Evolutionary conservation across 2,888 invertebrate genomes (phyloP).

Genomic region (Zele albiditarsus): DNA sequence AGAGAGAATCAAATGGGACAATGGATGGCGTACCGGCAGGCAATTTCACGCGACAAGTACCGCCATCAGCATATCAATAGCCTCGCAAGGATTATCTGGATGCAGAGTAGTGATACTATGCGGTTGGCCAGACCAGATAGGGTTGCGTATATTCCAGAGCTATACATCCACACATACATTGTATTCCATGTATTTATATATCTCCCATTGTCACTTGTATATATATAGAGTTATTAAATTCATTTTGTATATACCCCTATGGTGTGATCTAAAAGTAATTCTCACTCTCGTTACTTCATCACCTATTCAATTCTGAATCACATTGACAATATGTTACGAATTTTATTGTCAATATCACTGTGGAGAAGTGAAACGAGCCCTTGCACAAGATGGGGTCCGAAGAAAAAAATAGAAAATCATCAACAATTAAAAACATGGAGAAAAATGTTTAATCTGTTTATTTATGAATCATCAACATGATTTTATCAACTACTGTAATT

Average conservation of each 20-base stretch:
- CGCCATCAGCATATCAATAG: conserved; percentile 73
- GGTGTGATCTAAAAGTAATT: conserved; percentile 11
- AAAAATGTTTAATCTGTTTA: too few species aligned
- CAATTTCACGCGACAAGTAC: conserved; percentile 73
- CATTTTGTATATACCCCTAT: conserved; percentile 21
- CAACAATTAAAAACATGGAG: too few species aligned
- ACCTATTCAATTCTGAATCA: not conserved
- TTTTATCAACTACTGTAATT: too few species aligned
- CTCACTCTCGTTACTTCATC: not conserved
- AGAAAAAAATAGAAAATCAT: not conserved
- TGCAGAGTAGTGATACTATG: conserved; percentile 67
- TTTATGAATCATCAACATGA: too few species aligned
- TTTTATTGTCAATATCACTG: not conserved
- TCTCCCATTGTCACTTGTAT: not conserved
- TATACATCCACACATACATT: conserved; percentile 25
- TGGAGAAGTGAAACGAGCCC: not conserved
- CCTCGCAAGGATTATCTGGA: conserved; percentile 69
- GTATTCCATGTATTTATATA: conserved; percentile 23
- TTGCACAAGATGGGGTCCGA: not conserved
- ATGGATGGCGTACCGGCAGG: conserved; percentile 66
- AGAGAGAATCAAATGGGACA: conserved; percentile 63
- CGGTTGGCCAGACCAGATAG: conserved; percentile 71
- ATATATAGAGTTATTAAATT: conserved; percentile 14
- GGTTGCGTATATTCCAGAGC: conserved; percentile 60
- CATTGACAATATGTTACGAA: not conserved